Conservation (phyloP, 2,113 vertebrate species). For the Notarius quadriscutis region DNA sequence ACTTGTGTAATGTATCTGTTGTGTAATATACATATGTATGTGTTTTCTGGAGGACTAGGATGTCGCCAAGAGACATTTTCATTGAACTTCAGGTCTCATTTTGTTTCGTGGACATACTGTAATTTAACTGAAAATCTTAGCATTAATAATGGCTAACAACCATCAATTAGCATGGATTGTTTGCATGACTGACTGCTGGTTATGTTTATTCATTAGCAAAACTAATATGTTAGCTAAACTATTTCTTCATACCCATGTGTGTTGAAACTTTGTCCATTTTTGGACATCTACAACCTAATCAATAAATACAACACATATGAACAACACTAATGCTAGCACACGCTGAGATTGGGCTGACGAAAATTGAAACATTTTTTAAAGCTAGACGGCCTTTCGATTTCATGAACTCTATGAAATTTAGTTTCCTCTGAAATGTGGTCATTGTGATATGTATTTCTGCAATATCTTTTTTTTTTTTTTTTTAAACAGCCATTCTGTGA, state of each 20-base stretch:
- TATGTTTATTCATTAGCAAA: constrained; percentile 1
- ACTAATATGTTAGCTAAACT: neutral
- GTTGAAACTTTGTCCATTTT: neutral
- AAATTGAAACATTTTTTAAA: no score
- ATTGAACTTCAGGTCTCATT: constrained; percentile 35
- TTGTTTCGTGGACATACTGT: neutral
- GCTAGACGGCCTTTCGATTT: no score
- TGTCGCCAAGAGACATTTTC: constrained; percentile 2
- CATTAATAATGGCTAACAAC: neutral
- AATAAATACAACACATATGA: neutral
- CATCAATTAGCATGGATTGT: neutral
- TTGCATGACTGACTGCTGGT: neutral
- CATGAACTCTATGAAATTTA: no score
- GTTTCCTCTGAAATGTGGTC: no score
- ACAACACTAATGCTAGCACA: neutral
- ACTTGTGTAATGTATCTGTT: constrained; percentile 47
- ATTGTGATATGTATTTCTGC: no score
- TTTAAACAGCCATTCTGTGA: no score
- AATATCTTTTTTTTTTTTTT: no score
- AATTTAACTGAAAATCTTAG: neutral
- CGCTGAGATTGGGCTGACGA: neutral
- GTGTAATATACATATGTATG: neutral
- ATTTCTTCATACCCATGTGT: neutral
- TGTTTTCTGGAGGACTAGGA: constrained; percentile 20
- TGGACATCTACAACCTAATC: neutral